Evolutionary conservation across 2,888 invertebrate species (phyloP).

Genomic region (Polydesmus complanatus): DNA sequence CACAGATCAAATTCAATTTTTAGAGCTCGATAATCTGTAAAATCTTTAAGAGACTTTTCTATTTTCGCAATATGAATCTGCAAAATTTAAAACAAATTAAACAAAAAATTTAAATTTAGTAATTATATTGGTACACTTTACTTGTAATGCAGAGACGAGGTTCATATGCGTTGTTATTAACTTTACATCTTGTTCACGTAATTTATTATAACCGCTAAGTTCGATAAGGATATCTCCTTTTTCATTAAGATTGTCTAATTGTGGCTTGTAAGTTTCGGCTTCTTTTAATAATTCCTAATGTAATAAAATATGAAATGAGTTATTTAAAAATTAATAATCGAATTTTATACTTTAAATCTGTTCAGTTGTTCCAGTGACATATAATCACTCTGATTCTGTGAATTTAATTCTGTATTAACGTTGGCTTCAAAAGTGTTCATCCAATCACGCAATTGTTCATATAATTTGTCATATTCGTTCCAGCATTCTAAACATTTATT

Average conservation of each 20-base stretch:
- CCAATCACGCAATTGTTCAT: slow-evolving; percentile 58
- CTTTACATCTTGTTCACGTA: slow-evolving; percentile 71
- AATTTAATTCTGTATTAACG: slow-evolving; percentile 56
- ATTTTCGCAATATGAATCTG: slow-evolving; percentile 59
- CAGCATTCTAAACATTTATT: slow-evolving; percentile 63
- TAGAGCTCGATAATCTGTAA: slow-evolving; percentile 76
- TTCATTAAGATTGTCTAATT: slow-evolving; percentile 71
- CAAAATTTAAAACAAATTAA: slow-evolving; percentile 4
- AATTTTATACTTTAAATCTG: slow-evolving; percentile 6
- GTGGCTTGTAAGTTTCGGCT: slow-evolving; percentile 57
- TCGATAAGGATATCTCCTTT: slow-evolving; percentile 76
- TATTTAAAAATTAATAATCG: background rate
- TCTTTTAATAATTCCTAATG: slow-evolving; percentile 53
- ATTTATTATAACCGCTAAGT: slow-evolving; percentile 66
- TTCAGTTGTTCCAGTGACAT: slow-evolving; percentile 8
- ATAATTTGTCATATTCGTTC: slow-evolving; percentile 61
- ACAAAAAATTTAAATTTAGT: slow-evolving; percentile 2
- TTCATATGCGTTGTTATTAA: slow-evolving; percentile 68
- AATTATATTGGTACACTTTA: slow-evolving; percentile 22
- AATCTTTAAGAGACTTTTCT: slow-evolving; percentile 79
- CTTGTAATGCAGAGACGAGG: slow-evolving; percentile 62
- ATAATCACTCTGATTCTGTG: slow-evolving; percentile 45
- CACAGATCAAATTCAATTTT: slow-evolving; percentile 70
- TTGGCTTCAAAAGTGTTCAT: slow-evolving; percentile 43
- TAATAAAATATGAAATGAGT: background rate